Base-by-base conservation (phyloP, 1,140 invertebrate species). In the Monomorium pharaonis region DNA sequence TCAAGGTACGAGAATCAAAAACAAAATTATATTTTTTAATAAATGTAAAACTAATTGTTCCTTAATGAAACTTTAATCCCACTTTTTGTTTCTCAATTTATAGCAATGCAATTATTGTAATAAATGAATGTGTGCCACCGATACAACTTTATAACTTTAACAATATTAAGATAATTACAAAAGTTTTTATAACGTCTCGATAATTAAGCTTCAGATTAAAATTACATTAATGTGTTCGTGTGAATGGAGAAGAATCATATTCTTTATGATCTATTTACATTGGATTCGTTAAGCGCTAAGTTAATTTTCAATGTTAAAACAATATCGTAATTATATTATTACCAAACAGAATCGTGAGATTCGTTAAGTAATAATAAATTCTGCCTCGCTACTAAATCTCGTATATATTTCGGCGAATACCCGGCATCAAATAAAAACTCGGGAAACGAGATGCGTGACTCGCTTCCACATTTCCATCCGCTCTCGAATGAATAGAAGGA, bases 401-500 rank as follows among this genome's bases (percentile, higher is more conserved):
- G 4, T 63, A 62, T 63, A 62, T 47, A 74, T 83, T 83, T 74
- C 51, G 51, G 18, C 67, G 10, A 83, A 33, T n/a, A 33, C 9
- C 14, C 24, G 16, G 12, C 44, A 81, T 72, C 49, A 44, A 72
- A 74, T 74, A 60, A 83, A 83, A 83, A 83, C 5, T 51, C 63
- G 14, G 67, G 27, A 60, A 72, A 65, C 44, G 44, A 78, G 44
- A 78, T 62, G 76, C 75, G 76, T 62, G 21, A 85, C 74, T 63
- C 58, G 47, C 60, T 56, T 85, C 51, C 65, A 77, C 62, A 80
- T 85, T 67, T 81, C 76, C 60, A 62, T 80, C 37, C 62, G 83
- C 49, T 84, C 58, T 65, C 74, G 83, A 65, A 63, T 85, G 72
- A 78, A 77, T 78, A 76, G 75, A 85, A 85, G 83, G 67, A 85